Evolutionary conservation across 2,888 invertebrate genomes (phyloP), one percentile per base, ranked within the genome.

Genomic region (Platycnemis pennipes): DNA sequence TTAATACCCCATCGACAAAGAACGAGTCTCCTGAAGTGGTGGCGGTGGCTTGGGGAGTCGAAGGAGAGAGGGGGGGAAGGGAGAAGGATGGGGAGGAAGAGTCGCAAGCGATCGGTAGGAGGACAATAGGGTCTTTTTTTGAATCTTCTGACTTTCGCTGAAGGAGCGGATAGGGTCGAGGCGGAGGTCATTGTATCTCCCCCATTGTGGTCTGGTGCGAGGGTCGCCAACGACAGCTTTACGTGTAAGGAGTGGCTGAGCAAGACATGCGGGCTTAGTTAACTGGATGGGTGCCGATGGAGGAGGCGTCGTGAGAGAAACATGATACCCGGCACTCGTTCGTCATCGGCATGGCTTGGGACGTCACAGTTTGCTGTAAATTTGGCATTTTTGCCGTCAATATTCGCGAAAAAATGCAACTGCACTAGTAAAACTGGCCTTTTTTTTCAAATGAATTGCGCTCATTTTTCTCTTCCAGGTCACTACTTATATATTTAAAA

Each of bases 1-100:
- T 77, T 77, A 77, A 77, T 77, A 77, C 37, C 69, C 26, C 77
- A 77, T 77, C 77, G 77, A 77, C 77, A 37, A 77, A 77, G 77
- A 5, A 37, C 63, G 26, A 63, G 63, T 7, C n/a, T 7, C 37
- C 26, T 77, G 77, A 77, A 77, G 77, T 37, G 26, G 77, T 37
- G 37, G 77, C 13, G 4, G 77, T 8, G 37, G 77, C 8, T 3
- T 63, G 37, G 13, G 37, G 13, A 13, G 69, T 31, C 31, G 16
- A 16, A 63, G 11, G 77, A 1, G 37, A 31, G 37, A 26, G 26
- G 77, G 26, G n/a, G 26, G 26, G 26, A n/a, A 3, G 63, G 63
- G 63, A 0, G n/a, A 26, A 8, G 26, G 22, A 22, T 8, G 63
- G 5, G 19, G n/a, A 26, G 63, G 63, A 4, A n/a, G 63, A 63